Evolutionary conservation across 2,797 vertebrate species (phyloP).

Genomic region (Coregonus sp.): DNA sequence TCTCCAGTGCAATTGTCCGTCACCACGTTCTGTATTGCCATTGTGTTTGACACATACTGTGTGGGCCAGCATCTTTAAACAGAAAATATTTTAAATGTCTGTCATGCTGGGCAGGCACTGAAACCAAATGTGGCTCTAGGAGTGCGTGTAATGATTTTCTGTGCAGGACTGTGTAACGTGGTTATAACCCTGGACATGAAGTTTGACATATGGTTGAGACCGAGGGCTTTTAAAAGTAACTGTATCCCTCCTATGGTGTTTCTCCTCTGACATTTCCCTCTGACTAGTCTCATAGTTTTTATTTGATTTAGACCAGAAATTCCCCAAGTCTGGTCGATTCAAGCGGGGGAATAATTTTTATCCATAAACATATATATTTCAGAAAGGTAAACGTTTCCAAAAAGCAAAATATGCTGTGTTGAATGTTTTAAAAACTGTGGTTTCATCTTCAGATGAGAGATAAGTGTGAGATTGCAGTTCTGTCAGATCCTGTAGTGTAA

Average conservation of each 20-base stretch:
- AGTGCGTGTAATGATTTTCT: slow-evolving; percentile 70
- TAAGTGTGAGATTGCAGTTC: slow-evolving; percentile 52
- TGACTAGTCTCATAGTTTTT: slow-evolving; percentile 65
- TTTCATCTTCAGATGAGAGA: slow-evolving; percentile 64
- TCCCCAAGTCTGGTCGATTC: slow-evolving; percentile 56
- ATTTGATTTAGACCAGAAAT: slow-evolving; percentile 75
- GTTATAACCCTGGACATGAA: slow-evolving; percentile 65
- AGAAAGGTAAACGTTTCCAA: slow-evolving; percentile 70
- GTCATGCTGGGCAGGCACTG: slow-evolving; percentile 44
- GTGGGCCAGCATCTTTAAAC: slow-evolving; percentile 54
- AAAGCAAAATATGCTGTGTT: slow-evolving; percentile 69
- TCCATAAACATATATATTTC: slow-evolving; percentile 79
- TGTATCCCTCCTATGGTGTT: slow-evolving; percentile 67
- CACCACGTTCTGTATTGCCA: slow-evolving; percentile 78
- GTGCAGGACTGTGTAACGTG: slow-evolving; percentile 65
- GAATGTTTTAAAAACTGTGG: slow-evolving; percentile 61
- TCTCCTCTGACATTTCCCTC: slow-evolving; percentile 64
- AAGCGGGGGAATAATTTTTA: slow-evolving; percentile 59
- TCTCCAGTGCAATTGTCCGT: slow-evolving; percentile 68
- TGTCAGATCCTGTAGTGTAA: slow-evolving; percentile 25
- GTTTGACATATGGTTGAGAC: slow-evolving; percentile 67
- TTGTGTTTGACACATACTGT: slow-evolving; percentile 82
- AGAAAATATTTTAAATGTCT: slow-evolving; percentile 51
- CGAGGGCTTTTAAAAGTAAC: slow-evolving; percentile 80
- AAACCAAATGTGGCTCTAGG: slow-evolving; percentile 61